Percentiles rank a stretch among this genome's conserved stretches.
Evolutionary conservation across 2,113 vertebrate species (phyloP).

Genomic region (Saimiri boliviensis): DNA sequence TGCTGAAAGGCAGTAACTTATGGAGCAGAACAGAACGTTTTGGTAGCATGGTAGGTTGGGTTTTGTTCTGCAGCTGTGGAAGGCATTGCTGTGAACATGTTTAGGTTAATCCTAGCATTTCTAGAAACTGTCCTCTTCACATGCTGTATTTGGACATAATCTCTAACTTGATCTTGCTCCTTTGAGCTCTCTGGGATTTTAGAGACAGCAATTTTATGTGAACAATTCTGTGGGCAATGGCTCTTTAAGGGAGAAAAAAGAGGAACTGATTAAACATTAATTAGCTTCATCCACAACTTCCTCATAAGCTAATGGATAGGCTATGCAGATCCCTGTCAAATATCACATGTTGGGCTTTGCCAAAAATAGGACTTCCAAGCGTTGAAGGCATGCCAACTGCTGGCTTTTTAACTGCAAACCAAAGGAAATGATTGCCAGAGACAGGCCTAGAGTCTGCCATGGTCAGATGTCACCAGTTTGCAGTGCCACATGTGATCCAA

Average conservation of each 20-base stretch:
- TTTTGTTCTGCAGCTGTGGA: background rate
- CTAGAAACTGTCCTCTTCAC: background rate
- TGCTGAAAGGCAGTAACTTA: background rate
- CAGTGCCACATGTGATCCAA: background rate
- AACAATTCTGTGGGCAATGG: conserved; percentile 34
- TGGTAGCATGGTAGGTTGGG: background rate
- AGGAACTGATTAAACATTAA: conserved; percentile 77
- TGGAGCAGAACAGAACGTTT: conserved; percentile 31
- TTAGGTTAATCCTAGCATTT: background rate
- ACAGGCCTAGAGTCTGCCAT: conserved; percentile 50
- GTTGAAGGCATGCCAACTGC: conserved; percentile 43
- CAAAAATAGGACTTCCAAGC: conserved; percentile 52
- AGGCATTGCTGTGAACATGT: background rate
- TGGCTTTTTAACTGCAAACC: conserved; percentile 8
- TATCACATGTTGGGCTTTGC: conserved; percentile 48
- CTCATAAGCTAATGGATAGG: background rate
- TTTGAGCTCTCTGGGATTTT: background rate
- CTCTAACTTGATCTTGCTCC: background rate
- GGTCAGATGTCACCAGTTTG: conserved; percentile 61
- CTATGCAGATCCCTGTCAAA: conserved; percentile 62
- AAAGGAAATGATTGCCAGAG: conserved; percentile 4
- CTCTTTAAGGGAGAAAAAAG: conserved; percentile 59
- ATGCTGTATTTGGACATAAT: background rate
- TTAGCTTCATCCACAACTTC: conserved; percentile 69
- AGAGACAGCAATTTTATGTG: background rate